Base-by-base conservation (phyloP, 2,797 vertebrate species). In the Glossophaga mutica region DNA sequence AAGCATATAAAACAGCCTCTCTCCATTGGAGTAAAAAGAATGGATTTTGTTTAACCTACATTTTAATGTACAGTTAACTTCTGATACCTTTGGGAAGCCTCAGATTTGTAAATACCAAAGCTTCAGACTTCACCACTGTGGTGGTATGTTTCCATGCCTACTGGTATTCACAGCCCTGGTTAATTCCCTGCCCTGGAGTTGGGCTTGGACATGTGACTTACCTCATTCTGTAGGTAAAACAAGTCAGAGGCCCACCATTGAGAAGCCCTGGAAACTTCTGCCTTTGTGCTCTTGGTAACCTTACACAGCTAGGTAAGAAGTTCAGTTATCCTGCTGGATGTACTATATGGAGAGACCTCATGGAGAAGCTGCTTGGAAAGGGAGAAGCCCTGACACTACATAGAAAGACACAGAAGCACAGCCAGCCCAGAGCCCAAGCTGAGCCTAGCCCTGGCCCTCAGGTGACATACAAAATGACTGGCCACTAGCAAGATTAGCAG, bases 1-100 rank as follows among this genome's bases (percentile, higher is more conserved):
- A 94, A 78, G 82, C 87, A 93, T 39, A 29, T 67, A 9, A 48
- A 94, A 91, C 55, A 73, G 44, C 71, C 52, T 93, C 87, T 62
- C 52, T 97, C 78, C 62, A 59, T 2, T 70, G 71, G 71, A 92
- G 84, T 70, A 84, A 79, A 96, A 93, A 39, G 39, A 90, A 92
- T 62, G 34, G 55, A 81, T 91, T 96, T 90, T 65, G 84, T 74
- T 84, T 93, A 81, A 93, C 79, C 44, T 91, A 81, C 37, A 95
- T 87, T 87, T 85, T 83, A 89, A 67, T 32, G 62, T 77, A 90
- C n/a, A 90, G 76, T 84, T 83, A 90, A 42, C 83, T 85, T 39
- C 65, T 18, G 67, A 92, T 82, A 73, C 77, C 37, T 79, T 46
- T 50, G 86, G 78, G 68, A 89, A 92, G 65, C 86, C 71, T 95